phyloP scores from a whole-genome alignment of 1,140 invertebrate species.

The Cataglyphis hispanica region DNA sequence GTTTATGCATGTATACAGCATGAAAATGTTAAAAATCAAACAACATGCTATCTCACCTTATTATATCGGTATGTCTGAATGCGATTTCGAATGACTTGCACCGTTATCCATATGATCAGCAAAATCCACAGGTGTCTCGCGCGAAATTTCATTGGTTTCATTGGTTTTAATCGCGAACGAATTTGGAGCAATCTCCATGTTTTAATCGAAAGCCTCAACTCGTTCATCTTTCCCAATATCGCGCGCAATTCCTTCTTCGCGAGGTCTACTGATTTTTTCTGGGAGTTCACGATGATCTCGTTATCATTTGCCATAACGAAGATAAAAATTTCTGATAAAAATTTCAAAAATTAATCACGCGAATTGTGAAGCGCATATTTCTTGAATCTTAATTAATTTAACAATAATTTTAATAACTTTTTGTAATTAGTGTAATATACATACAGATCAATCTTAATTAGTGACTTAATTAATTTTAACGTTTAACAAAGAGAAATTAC shows the following conservation, averaged over 20 bases:
- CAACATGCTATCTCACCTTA: constrained; percentile 66
- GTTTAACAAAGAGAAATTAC: not conserved
- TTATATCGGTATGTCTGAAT: constrained; percentile 52
- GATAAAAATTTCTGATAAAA: not conserved
- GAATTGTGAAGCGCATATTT: not conserved
- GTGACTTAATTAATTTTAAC: not conserved
- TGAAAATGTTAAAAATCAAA: not conserved
- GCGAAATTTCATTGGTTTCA: constrained; percentile 43
- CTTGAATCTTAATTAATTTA: not conserved
- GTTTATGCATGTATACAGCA: too few relatives aligned
- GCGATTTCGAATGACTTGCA: constrained; percentile 58
- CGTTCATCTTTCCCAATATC: constrained; percentile 72
- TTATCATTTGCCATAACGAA: constrained; percentile 70
- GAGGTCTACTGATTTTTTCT: constrained; percentile 64
- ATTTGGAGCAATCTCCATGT: constrained; percentile 59
- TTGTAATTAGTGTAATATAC: too few relatives aligned
- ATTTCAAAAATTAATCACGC: not conserved
- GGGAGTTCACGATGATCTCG: constrained; percentile 26
- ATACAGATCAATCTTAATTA: too few relatives aligned
- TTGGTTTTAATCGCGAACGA: constrained; percentile 57
- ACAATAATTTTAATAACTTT: constrained; percentile 3
- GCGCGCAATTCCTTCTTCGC: constrained; percentile 75
- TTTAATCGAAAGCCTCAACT: constrained; percentile 34
- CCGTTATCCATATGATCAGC: constrained; percentile 65
- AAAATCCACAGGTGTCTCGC: constrained; percentile 69